Evolutionary conservation across 2,888 invertebrate species (phyloP), one percentile per base, ranked within the genome.

Genomic region (Macrosoma leucophasiata): DNA sequence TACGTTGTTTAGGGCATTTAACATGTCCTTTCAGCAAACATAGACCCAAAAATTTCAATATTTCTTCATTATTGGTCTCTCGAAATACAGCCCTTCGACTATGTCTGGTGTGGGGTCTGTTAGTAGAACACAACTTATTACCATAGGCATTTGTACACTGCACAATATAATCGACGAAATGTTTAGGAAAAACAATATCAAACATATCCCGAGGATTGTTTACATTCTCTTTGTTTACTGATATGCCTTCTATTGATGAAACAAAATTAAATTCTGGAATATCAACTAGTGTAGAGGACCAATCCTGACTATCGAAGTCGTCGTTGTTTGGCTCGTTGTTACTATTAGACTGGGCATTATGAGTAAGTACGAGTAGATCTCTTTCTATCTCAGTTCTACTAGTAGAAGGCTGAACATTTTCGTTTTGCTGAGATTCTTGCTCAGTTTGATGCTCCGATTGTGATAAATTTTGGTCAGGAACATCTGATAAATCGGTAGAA

Each of bases 51-150:
- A 40, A 40, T 25, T 26, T 37, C 28, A 24, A 15, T 18, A 34
- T 35, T 32, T 38, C 34, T 33, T 29, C 29, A 29, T 17, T 24
- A 20, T 23, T 33, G 27, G 29, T 29, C 33, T 33, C 33, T 30
- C 28, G 31, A 36, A 32, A 41, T 22, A 28, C 28, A 20, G 22
- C 20, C 19, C 17, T 31, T 15, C 36, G 33, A 31, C 29, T 27
- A 33, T 37, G 26, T 33, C 36, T 33, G 24, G 41, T 41, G 28
- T 41, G 41, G 14, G 41, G 41, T 31, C 37, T 33, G 29, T 33
- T 37, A 22, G 26, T 29, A 23, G 15, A 15, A 26, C 31, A 32
- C 29, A 40, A 33, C 13, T 25, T 28, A 30, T 34, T 30, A 19
- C 34, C 39, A 31, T 39, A 39, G 27, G 22, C 22, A 26, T 33